Evolutionary conservation across 2,888 invertebrate genomes (phyloP), one percentile per base, ranked within the genome.

Genomic region (Cepaea hortensis): DNA sequence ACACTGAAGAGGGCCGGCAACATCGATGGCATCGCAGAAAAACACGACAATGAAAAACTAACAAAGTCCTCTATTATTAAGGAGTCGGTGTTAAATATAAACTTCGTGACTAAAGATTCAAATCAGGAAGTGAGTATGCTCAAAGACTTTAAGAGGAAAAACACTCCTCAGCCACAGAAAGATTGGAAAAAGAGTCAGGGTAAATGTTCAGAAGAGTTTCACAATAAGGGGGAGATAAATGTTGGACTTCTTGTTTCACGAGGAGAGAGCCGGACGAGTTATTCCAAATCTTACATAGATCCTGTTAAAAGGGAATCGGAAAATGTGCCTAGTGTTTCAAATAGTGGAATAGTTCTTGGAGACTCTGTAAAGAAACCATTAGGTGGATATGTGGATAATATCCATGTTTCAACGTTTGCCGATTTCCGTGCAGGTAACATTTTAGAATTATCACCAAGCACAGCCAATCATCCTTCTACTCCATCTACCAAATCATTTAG

Each of bases 351-450:
- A n/a, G 77, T 62, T 50, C 62, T 84, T 70, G 20, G 75, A 70
- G 65, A 86, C 85, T 70, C 84, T 79, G 65, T 76, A 73, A 72
- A 87, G 86, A 61, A 77, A 81, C 15, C 86, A 80, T 81, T 61
- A 70, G 76, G 73, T 2, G 23, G 50, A 35, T 20, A 86, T 55
- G 15, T 61, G 15, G 90, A 89, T 48, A 89, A 86, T 73, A 88
- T 88, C 23, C 91, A 91, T 87, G 90, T 89, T 50, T 90, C 90
- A 46, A 91, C 91, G 9, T 92, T 92, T 87, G 89, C 91, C 3
- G 92, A 92, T 86, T 92, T 92, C 84, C 89, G 91, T 55, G 89
- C 89, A 18, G 89, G 90, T 18, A 91, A 90, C 86, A 88, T 90
- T 62, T 86, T 90, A 72, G 91, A 91, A 70, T 87, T 83, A 46